These are phyloP conservation scores for Leptura quadrifasciata DNA, from an alignment of 2,888 invertebrate species.

Conservation along the genomic window DNA sequence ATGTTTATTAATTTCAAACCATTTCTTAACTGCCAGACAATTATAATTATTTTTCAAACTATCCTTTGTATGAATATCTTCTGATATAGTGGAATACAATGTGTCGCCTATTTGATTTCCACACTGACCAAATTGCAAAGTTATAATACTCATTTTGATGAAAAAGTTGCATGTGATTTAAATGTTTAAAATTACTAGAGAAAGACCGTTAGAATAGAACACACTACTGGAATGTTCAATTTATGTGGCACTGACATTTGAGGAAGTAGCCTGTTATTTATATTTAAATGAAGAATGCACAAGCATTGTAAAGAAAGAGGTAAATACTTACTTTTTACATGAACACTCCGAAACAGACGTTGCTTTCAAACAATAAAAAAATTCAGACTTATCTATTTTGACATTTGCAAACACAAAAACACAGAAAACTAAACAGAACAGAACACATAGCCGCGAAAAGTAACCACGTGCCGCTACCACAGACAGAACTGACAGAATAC, in stretches of 20 bases:
- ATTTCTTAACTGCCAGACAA: constrained; percentile 69
- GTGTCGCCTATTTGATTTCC: constrained; percentile 76
- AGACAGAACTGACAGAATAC: too few species aligned
- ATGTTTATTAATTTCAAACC: constrained; percentile 72
- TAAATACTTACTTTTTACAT: not conserved
- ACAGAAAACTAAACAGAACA: too few species aligned
- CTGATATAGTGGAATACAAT: constrained; percentile 72
- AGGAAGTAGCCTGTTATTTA: not conserved
- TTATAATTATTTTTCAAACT: constrained; percentile 66
- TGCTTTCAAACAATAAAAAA: too few species aligned
- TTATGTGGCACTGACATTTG: not conserved
- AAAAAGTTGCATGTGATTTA: not conserved
- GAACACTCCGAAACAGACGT: not conserved
- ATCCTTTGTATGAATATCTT: constrained; percentile 66
- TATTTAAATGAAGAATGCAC: not conserved
- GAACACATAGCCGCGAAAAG: too few species aligned
- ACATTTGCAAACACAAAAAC: too few species aligned
- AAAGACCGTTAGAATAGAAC: not conserved
- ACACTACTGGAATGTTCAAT: not conserved
- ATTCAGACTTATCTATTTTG: too few species aligned
- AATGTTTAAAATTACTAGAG: not conserved
- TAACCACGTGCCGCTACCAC: too few species aligned
- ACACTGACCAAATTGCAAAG: constrained; percentile 76
- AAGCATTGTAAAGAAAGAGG: not conserved
- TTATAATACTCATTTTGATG: constrained; percentile 70